Conservation (phyloP, 1,140 invertebrate species). For the Anthonomus grandis region DNA sequence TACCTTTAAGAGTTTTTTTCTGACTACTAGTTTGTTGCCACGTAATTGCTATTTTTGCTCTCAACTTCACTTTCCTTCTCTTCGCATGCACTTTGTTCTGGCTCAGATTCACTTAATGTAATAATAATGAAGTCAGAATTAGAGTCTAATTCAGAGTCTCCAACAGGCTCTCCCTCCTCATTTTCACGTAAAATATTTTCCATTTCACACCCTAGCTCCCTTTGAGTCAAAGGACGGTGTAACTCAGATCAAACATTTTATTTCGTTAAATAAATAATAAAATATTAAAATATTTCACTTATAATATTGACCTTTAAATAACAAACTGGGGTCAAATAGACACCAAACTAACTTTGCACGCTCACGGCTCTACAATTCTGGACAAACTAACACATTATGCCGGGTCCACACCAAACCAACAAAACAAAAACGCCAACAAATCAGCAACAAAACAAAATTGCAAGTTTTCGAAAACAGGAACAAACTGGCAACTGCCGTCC, state of each 20-base stretch:
- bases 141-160: background rate
- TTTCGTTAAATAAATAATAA: too few relatives aligned
- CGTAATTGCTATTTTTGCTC: background rate
- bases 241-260: background rate
- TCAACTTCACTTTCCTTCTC: background rate
- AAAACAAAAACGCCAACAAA: too few relatives aligned
- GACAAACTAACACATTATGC: background rate
- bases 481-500: too few relatives aligned
- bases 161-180: background rate
- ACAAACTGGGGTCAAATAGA: too few relatives aligned
- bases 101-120: background rate
- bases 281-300: too few relatives aligned
- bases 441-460: too few relatives aligned
- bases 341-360: too few relatives aligned
- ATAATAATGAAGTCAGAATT: too few relatives aligned
- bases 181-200: background rate
- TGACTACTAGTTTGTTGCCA: background rate
- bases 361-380: background rate
- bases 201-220: background rate
- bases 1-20: background rate
- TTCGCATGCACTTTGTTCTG: background rate
- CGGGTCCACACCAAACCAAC: too few relatives aligned
- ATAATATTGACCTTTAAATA: too few relatives aligned
- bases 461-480: too few relatives aligned
- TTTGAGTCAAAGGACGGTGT: background rate